Evolutionary conservation across 2,888 invertebrate genomes (phyloP).

Genomic region (Diabrotica balteata): DNA sequence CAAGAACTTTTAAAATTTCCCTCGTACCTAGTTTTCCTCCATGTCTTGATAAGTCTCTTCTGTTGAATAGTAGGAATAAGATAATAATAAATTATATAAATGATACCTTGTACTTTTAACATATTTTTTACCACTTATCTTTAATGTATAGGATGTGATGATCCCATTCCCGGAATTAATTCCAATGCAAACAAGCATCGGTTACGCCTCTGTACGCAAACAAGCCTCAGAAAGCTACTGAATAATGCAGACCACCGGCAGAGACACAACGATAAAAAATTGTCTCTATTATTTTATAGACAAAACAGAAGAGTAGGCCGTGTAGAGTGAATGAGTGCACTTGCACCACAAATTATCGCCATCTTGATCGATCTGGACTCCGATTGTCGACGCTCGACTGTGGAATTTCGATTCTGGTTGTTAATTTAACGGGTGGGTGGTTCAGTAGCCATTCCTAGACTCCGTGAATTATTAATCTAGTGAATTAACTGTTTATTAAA

Average conservation of each 20-base stretch:
- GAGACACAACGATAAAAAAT: slow-evolving; percentile 28
- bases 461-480: neutral
- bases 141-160: too few species aligned
- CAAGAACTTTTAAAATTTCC: too few species aligned
- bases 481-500: slow-evolving; percentile 1
- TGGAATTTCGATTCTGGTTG: slow-evolving; percentile 14
- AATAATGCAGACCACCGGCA: slow-evolving; percentile 35
- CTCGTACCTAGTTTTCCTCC: too few species aligned
- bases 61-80: too few species aligned
- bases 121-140: too few species aligned
- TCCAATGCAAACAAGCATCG: neutral
- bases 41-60: too few species aligned
- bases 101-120: too few species aligned
- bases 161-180: too few species aligned
- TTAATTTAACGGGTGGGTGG: slow-evolving; percentile 19
- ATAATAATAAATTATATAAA: too few species aligned
- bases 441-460: slow-evolving; percentile 10
- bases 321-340: slow-evolving; percentile 15
- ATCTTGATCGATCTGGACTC: slow-evolving; percentile 10
- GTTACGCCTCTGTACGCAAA: neutral
- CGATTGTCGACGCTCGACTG: slow-evolving; percentile 4
- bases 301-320: slow-evolving; percentile 27
- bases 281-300: slow-evolving; percentile 35
- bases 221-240: slow-evolving; percentile 24
- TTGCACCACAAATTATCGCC: slow-evolving; percentile 23